Evolutionary conservation across 2,888 invertebrate species (phyloP).

Genomic region (Cinara cedri): DNA sequence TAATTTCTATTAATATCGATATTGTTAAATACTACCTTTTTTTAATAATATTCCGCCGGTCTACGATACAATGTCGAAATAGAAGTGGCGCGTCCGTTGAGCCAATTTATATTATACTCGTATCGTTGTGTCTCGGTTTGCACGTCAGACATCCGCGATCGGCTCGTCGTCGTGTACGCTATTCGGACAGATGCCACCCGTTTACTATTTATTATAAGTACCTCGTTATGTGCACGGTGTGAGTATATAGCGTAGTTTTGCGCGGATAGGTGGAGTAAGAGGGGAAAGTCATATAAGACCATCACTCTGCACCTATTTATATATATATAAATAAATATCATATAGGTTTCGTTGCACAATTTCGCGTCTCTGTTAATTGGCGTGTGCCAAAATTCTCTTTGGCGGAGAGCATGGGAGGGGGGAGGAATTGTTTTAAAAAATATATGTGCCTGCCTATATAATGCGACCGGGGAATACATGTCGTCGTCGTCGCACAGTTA

Average conservation of each 20-base stretch:
- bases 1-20: too few relatives aligned
- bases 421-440: slow-evolving; percentile 4
- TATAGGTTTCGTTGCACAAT: not conserved
- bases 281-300: not conserved
- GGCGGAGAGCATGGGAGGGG: not conserved
- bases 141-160: not conserved
- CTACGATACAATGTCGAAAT: too few relatives aligned
- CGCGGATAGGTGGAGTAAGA: not conserved
- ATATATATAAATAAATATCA: too few relatives aligned
- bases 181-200: not conserved
- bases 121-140: not conserved
- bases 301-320: not conserved
- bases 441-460: not conserved
- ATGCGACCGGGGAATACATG: slow-evolving; percentile 19
- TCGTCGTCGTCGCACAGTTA: slow-evolving; percentile 37
- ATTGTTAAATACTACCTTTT: too few relatives aligned
- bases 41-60: too few relatives aligned
- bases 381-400: slow-evolving; percentile 39
- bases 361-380: slow-evolving; percentile 45
- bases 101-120: not conserved
- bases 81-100: not conserved
- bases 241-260: too few relatives aligned
- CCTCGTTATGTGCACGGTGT: not conserved
- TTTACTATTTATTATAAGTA: slow-evolving; percentile 2
- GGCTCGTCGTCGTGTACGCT: not conserved